Evolutionary conservation across 1,140 invertebrate genomes (phyloP), one percentile per base, ranked within the genome.

Genomic region (Rhopalosiphum padi): DNA sequence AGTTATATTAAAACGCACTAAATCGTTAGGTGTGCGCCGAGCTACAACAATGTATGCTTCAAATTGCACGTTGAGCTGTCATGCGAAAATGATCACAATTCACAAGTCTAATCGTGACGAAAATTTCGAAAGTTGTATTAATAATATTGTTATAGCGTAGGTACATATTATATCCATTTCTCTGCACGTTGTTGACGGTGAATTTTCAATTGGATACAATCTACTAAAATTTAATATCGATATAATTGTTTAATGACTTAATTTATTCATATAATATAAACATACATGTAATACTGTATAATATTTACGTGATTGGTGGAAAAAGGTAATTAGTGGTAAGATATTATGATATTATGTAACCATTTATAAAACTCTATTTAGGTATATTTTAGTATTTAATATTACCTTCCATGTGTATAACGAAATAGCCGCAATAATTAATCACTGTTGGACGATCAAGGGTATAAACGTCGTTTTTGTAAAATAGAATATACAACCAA

Each of bases 11-110:
- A 77, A n/a, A 77, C 30, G 30, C n/a, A 18, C 30, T 77, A 77
- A 77, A 77, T 77, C 60, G 60, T 35, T 77, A 77, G 18, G 15
- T n/a, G 15, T 7, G 11, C 1, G 60, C 30, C 30, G 60, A 68
- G 60, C 30, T 77, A n/a, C 30, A 77, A 77, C 60, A n/a, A 77
- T 77, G 60, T n/a, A 68, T 77, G 60, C 60, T 77, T 77, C 60
- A 77, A 77, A 77, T 77, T 77, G 60, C 30, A 77, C 60, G 60
- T 77, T 77, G 30, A 77, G 60, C 60, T 77, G 60, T 77, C 60
- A 77, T 77, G n/a, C 30, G n/a, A 77, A 77, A 77, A 68, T 68
- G 9, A 68, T 68, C 60, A n/a, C 60, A 68, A 41, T 41, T 46
- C 7, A 46, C 46, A 46, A 77, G 60, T n/a, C 60, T n/a, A 77